Evolutionary conservation across 2,113 vertebrate species (phyloP), one percentile per base, ranked within the genome.

Genomic region (Paramormyrops kingsleyae): DNA sequence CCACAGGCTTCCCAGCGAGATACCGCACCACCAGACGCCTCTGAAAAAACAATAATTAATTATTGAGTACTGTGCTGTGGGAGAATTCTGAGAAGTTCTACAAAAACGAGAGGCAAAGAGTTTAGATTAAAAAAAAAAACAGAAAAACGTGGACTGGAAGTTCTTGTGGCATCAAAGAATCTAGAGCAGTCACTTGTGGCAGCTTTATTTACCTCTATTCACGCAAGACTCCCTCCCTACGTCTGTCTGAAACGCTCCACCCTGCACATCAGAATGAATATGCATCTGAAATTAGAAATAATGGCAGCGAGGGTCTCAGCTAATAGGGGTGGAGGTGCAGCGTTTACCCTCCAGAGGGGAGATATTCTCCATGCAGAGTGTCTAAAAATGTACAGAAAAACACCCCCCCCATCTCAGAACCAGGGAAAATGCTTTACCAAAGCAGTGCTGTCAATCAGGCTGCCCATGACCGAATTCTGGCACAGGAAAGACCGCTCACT

Each of bases 61-160:
- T 59, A 31, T 83, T 52, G 21, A 50, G 50, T 56, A n/a, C 15
- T 50, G 15, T 27, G 49, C 77, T 31, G 52, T 46, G 47, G 27
- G 70, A 88, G 50, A 47, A 62, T 47, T 27, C 13, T 39, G 42
- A 90, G 83, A 91, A 89, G 90, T 83, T 91, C 92, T 92, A 92
- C 92, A 86, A 92, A 90, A 87, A 91, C 88, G 85, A 66, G 93
- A 90, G 92, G 50, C 66, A 87, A 91, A 88, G 93, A 93, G 94
- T 95, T 94, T 95, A 94, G 92, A 89, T 89, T 92, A 91, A 92
- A 94, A 95, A 95, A 95, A 94, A 94, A 94, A 90, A 94, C 93
- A 94, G 95, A 95, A 93, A 96, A 95, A 95, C 94, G 95, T 95
- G 39, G 52, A 83, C 8, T 83, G 90, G 42, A 89, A 59, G 39